phyloP scores from a whole-genome alignment of 2,797 vertebrate species.

The Buceros bicornis region DNA sequence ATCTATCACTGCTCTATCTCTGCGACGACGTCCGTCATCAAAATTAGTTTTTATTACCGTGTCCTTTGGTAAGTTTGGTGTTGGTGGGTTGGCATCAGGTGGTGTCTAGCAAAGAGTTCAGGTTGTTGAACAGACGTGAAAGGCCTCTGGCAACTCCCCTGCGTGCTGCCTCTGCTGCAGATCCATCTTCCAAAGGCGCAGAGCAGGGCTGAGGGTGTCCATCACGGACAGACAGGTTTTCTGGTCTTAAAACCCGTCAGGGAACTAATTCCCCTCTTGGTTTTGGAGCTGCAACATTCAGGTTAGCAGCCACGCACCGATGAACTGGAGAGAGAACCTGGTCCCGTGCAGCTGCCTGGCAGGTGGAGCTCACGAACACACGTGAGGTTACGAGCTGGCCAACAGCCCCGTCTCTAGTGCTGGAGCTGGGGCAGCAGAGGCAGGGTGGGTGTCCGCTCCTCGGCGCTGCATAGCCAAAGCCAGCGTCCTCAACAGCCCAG shows the following conservation, averaged over 20 bases:
- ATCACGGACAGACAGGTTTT: not conserved
- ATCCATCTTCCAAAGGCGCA: not conserved
- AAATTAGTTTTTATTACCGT: not conserved
- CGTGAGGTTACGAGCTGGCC: not conserved
- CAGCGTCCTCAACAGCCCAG: not conserved
- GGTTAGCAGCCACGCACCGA: too few relatives aligned
- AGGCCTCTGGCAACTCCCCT: not conserved
- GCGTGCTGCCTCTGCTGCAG: accelerated
- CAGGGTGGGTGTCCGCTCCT: accelerated
- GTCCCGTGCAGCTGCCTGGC: not conserved
- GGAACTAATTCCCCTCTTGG: not conserved
- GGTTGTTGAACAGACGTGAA: not conserved
- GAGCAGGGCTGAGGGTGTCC: not conserved
- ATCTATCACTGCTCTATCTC: not conserved
- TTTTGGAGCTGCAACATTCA: not conserved
- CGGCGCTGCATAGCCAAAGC: not conserved
- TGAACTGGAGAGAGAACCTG: not conserved
- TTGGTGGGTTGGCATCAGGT: not conserved
- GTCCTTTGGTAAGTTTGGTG: not conserved
- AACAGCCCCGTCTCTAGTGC: accelerated
- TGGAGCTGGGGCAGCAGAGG: not conserved
- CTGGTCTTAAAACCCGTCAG: not conserved
- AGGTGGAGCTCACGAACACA: accelerated
- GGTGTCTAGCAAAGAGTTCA: not conserved
- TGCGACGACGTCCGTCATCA: not conserved